phyloP scores from a whole-genome alignment of 2,888 invertebrate species.

The Rhaphigaster nebulosa region DNA sequence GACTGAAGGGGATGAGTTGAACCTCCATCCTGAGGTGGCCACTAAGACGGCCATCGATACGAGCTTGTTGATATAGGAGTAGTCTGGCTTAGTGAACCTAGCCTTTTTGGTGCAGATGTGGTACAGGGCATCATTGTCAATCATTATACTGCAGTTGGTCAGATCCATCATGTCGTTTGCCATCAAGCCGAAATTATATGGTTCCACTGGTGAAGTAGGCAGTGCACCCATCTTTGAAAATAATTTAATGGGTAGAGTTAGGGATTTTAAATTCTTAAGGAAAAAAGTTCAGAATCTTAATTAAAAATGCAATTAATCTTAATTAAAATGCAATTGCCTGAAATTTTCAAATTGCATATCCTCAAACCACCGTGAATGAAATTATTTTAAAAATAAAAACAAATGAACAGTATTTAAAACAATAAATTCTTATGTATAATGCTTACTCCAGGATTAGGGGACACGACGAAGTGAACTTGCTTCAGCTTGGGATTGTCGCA shows the following conservation, averaged over 20 bases:
- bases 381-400: too few species aligned
- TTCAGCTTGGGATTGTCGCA: background rate
- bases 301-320: too few species aligned
- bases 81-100: background rate
- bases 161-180: slow-evolving; percentile 14
- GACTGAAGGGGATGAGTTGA: slow-evolving; percentile 38
- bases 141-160: background rate
- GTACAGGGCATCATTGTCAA: slow-evolving; percentile 40
- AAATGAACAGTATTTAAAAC: background rate
- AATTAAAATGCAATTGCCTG: too few species aligned
- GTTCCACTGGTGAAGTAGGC: background rate
- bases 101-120: background rate
- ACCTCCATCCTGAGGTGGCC: slow-evolving; percentile 14
- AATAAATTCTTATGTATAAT: background rate
- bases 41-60: background rate
- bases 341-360: too few species aligned
- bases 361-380: too few species aligned
- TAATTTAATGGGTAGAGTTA: slow-evolving; percentile 54
- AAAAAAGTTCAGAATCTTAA: too few species aligned
- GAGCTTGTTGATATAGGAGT: background rate
- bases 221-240: background rate
- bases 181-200: slow-evolving; percentile 29
- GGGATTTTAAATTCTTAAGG: too few species aligned
- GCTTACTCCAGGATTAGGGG: slow-evolving; percentile 36
- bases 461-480: slow-evolving; percentile 33